A percentile compares a stretch with the other conserved stretches of the same genome.
Conservation (phyloP, 2,113 vertebrate species). For the Poecile atricapillus region DNA sequence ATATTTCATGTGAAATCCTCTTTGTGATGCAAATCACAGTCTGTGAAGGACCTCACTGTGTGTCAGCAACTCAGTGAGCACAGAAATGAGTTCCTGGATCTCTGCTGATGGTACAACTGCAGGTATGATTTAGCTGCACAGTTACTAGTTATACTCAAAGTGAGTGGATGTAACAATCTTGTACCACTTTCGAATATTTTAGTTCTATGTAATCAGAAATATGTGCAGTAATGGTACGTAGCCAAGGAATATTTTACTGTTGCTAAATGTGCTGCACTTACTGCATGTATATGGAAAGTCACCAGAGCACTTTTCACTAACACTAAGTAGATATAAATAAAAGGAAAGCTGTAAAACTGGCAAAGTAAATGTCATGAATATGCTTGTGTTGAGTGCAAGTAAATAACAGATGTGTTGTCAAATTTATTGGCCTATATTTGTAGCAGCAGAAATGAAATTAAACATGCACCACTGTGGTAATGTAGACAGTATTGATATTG, state of each 20-base stretch:
- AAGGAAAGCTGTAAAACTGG: constrained; percentile 52
- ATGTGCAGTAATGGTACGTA: not conserved
- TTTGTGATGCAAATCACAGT: not conserved
- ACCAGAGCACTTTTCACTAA: constrained; percentile 43
- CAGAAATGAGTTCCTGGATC: not conserved
- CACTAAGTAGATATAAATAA: constrained; percentile 61
- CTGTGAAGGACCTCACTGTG: not conserved
- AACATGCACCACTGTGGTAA: not conserved
- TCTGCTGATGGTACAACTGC: not conserved
- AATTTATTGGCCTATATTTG: constrained; percentile 60
- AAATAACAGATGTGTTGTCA: constrained; percentile 68
- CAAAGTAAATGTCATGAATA: constrained; percentile 60
- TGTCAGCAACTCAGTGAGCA: not conserved
- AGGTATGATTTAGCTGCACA: not conserved
- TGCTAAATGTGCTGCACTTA: not conserved
- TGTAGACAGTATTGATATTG: constrained; percentile 26
- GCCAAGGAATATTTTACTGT: constrained; percentile 14
- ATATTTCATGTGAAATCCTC: not conserved
- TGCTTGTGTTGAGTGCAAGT: constrained; percentile 49
- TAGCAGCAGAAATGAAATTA: constrained; percentile 50
- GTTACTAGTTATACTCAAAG: not conserved
- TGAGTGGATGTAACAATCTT: not conserved
- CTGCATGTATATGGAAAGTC: constrained; percentile 6
- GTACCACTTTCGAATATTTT: not conserved
- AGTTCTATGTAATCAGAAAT: not conserved